Evolutionary conservation across 1,140 invertebrate genomes (phyloP).

Genomic region (Ladona fulva): DNA sequence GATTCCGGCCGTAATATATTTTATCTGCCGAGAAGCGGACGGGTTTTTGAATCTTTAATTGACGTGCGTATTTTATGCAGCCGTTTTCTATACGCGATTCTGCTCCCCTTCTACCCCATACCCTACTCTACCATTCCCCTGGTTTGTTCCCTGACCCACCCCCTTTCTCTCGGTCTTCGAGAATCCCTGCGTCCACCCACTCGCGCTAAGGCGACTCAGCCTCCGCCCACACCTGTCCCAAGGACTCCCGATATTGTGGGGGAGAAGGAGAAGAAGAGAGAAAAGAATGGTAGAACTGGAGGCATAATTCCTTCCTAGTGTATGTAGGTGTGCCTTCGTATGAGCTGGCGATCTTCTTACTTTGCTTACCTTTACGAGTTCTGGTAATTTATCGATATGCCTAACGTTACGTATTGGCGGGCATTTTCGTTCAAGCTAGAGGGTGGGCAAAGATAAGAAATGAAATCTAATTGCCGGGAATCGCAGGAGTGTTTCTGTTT

Average conservation of each 20-base stretch:
- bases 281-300: not conserved
- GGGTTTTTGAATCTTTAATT: constrained; percentile 10
- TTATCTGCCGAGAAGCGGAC: constrained; percentile 1
- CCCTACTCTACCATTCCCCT: not conserved
- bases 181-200: too few species aligned
- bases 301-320: too few species aligned
- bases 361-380: too few species aligned
- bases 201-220: too few species aligned
- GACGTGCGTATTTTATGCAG: constrained; percentile 8
- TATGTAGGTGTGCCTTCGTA: too few species aligned
- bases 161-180: not conserved
- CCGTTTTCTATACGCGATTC: not conserved
- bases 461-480: too few species aligned
- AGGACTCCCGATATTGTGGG: not conserved
- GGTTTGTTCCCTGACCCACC: not conserved
- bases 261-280: not conserved
- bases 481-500: too few species aligned
- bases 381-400: too few species aligned
- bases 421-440: too few species aligned
- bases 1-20: constrained; percentile 4
- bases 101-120: not conserved
- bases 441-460: too few species aligned
- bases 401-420: too few species aligned
- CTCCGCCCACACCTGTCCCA: not conserved
- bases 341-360: too few species aligned